These are phyloP conservation scores for Protomyctophum bolini DNA, from an alignment of 2,113 vertebrate genomes.

Conservation along the genomic window DNA sequence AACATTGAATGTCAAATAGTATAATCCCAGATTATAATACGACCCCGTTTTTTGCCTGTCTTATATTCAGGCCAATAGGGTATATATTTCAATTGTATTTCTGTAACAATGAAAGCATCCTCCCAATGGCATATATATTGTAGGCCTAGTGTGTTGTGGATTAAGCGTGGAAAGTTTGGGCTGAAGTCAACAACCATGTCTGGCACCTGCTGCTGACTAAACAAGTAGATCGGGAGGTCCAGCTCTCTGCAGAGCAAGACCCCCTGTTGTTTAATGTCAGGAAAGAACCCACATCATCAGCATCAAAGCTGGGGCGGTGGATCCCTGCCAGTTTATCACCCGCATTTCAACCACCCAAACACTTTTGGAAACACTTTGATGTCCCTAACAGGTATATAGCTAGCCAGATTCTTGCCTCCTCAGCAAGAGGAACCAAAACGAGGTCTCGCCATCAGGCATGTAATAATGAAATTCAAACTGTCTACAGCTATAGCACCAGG, in stretches of 20 bases:
- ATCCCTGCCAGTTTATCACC: slow-evolving; percentile 52
- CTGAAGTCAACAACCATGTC: slow-evolving; percentile 17
- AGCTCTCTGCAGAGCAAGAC: slow-evolving; percentile 8
- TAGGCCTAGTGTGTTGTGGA: no score
- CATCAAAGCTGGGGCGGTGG: slow-evolving; percentile 54
- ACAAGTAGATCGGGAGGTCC: slow-evolving; percentile 16
- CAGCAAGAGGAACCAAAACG: slow-evolving; percentile 25
- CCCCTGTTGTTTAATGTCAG: slow-evolving; percentile 49
- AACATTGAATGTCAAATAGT: no score
- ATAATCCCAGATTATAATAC: no score
- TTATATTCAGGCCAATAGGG: no score
- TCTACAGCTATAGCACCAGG: slow-evolving; percentile 42
- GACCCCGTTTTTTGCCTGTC: no score
- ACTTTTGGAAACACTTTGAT: slow-evolving; percentile 23
- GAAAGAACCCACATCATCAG: slow-evolving; percentile 57
- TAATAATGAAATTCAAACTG: slow-evolving; percentile 37
- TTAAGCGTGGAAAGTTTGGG: slow-evolving; percentile 15
- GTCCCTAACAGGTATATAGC: slow-evolving; percentile 36
- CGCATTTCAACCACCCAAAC: slow-evolving; percentile 33
- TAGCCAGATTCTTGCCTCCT: slow-evolving; percentile 27
- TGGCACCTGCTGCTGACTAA: slow-evolving; percentile 40
- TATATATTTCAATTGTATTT: no score
- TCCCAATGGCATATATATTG: no score
- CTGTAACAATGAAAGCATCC: no score
- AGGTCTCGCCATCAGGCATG: slow-evolving; percentile 2